A percentile compares a stretch with the other conserved stretches of the same genome.
Conservation (phyloP, 2,797 vertebrate species). For the Buphagus erythrorhynchus region DNA sequence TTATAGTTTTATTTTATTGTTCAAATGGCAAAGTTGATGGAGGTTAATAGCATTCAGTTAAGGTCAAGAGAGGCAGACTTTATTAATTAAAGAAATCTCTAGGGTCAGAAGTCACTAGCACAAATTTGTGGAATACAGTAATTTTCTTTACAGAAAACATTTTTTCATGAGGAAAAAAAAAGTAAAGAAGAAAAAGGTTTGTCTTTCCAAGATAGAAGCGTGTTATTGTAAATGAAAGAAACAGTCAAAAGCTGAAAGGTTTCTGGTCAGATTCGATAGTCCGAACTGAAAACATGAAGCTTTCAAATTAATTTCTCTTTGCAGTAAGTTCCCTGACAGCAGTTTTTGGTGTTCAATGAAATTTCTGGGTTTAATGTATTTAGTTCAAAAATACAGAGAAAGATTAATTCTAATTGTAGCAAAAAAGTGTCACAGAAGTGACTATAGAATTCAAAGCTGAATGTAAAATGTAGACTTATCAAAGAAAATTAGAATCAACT, state of each 20-base stretch:
- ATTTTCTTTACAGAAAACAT: background rate
- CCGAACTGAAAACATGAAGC: background rate
- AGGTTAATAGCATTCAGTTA: background rate
- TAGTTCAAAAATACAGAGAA: background rate
- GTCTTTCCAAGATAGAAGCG: background rate
- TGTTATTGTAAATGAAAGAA: background rate
- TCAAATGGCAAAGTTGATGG: background rate
- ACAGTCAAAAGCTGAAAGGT: background rate
- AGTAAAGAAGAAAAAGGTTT: accelerated
- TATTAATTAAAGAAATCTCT: background rate
- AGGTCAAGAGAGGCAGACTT: background rate
- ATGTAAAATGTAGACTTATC: background rate
- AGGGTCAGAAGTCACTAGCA: background rate
- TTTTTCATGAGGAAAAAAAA: background rate
- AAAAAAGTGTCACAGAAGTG: background rate
- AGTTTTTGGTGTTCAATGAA: background rate
- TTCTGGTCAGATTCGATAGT: background rate
- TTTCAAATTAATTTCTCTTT: background rate
- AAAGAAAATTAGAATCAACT: background rate
- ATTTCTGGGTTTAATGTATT: background rate
- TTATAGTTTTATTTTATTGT: background rate
- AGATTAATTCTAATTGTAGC: background rate
- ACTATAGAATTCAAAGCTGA: background rate
- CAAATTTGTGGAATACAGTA: background rate
- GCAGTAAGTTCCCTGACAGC: background rate